phyloP scores from a whole-genome alignment of 2,888 invertebrate genomes.

The Trachelus troglodyta region DNA sequence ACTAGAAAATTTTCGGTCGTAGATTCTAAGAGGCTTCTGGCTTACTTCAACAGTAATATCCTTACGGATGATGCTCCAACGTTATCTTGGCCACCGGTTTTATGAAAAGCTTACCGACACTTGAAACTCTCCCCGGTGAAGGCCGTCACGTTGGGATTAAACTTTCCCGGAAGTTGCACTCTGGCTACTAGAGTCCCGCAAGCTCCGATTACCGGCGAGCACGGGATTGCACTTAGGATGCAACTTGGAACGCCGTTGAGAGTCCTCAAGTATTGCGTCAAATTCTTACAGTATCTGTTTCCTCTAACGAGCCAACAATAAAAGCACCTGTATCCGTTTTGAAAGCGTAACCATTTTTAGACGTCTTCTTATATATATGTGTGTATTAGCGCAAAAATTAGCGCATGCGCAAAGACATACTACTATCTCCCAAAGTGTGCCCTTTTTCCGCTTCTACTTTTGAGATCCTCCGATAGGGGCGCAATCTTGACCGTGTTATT shows the following conservation, averaged over 20 bases:
- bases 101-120: constrained; percentile 22
- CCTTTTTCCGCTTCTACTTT: too few relatives aligned
- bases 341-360: not conserved
- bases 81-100: not conserved
- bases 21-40: not conserved
- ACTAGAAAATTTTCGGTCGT: too few relatives aligned
- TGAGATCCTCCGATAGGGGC: too few relatives aligned
- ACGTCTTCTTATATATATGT: not conserved
- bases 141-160: constrained; percentile 28
- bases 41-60: not conserved
- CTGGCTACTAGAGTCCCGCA: constrained; percentile 18
- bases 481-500: too few relatives aligned
- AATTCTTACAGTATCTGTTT: not conserved
- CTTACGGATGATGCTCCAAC: not conserved
- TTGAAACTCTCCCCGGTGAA: constrained; percentile 29
- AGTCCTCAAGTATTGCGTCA: constrained; percentile 20
- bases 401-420: too few relatives aligned
- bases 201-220: constrained; percentile 39
- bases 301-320: not conserved
- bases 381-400: too few relatives aligned
- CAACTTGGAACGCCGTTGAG: constrained; percentile 26
- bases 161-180: constrained; percentile 25
- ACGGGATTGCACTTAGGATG: constrained; percentile 40
- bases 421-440: too few relatives aligned
- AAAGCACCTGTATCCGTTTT: not conserved